Evolutionary conservation across 1,140 invertebrate genomes (phyloP).

Genomic region (Nebria ingens): DNA sequence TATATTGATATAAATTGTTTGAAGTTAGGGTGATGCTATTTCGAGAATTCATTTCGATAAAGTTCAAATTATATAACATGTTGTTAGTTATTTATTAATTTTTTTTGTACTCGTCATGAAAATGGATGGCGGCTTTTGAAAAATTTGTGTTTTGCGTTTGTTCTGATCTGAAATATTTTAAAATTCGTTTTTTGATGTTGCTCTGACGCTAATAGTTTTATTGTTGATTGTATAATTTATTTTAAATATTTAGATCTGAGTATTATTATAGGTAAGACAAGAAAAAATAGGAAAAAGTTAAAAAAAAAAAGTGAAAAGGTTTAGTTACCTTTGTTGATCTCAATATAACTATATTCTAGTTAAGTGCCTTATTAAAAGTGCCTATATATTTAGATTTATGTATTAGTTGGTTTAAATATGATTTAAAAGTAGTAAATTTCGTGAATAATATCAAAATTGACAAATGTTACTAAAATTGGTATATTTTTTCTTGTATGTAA

Average conservation of each 20-base stretch:
- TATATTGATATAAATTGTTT: too few relatives aligned
- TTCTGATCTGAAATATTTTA: conserved; percentile 1
- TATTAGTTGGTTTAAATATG: too few relatives aligned
- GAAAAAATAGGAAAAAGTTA: not conserved
- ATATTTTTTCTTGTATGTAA: too few relatives aligned
- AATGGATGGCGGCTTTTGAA: not conserved
- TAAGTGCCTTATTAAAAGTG: not conserved
- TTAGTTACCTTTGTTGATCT: conserved; percentile 3
- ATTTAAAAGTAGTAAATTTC: not conserved
- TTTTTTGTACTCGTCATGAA: not conserved
- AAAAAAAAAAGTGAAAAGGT: not conserved
- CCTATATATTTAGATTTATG: too few relatives aligned
- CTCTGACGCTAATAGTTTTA: conserved; percentile 3
- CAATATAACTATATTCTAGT: not conserved
- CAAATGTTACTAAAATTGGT: not conserved
- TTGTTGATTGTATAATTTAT: not conserved
- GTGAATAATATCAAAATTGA: not conserved
- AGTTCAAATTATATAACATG: not conserved
- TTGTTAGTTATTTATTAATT: conserved; percentile 1
- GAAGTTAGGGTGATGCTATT: too few relatives aligned
- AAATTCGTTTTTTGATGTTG: conserved; percentile 3
- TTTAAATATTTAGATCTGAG: conserved; percentile 3
- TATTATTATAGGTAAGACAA: not conserved
- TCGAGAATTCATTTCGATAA: too few relatives aligned
- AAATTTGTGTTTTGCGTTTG: not conserved